Base-by-base conservation (phyloP, 2,113 vertebrate species). In the Oplegnathus fasciatus region DNA sequence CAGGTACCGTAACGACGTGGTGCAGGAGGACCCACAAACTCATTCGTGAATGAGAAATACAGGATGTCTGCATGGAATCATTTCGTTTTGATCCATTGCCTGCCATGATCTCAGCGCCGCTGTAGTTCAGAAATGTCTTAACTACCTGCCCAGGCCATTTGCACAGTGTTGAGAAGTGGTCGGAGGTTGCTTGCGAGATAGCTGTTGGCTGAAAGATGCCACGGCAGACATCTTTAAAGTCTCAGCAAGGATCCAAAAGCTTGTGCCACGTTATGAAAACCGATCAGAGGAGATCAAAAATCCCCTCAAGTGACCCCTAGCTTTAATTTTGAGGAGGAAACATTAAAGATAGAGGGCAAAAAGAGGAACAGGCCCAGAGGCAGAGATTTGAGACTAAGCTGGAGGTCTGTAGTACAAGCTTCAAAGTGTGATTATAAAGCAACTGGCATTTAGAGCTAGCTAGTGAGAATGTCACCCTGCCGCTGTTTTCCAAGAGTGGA, bases 1-100 rank as follows among this genome's bases (percentile, higher is more conserved):
- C 98, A 97, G 98, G 98, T 99, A 96, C 30, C 9, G 2, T 70
- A 40, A 30, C 10, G 2, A n/a, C 30, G 17, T 30, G 15, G 10
- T 11, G 18, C 24, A 61, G 34, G n/a, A 66, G 1, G 37, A 37
- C 24, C 42, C 17, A 42, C 52, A 11, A 61, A 52, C 20, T 80
- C n/a, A n/a, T 67, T 64, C 1, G 8, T 76, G 42, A 32, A 54
- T 86, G 55, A 80, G 58, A 73, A 73, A 65, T 65, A n/a, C 60
- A 75, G 20, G 48, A 67, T 48, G 40, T 71, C 40, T 30, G 34
- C 44, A 52, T 73, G 28, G 55, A 58, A 44, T 58, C 0, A 48
- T 83, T 69, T 28, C 13, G 50, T 61, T 91, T 84, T 88, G 57
- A 88, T 78, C 26, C 66, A 65, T 37, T 42, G 74, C 34, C 81